Evolutionary conservation across 1,140 invertebrate genomes (phyloP).

Genomic region (Caenorhabditis briggsae): DNA sequence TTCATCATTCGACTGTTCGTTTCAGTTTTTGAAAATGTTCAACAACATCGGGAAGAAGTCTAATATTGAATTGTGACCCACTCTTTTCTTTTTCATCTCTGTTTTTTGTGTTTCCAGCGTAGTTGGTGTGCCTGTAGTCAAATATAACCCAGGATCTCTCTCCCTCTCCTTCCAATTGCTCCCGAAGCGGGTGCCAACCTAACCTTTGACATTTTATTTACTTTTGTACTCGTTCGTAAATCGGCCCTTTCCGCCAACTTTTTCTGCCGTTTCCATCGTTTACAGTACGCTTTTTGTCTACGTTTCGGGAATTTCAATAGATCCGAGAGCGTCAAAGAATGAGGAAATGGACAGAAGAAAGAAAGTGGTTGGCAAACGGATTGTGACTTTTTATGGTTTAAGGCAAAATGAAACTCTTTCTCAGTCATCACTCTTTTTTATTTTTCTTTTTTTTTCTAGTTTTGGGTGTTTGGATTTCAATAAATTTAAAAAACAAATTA

Average conservation of each 20-base stretch:
- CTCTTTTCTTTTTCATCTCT: constrained; percentile 5
- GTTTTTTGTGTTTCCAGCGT: constrained; percentile 31
- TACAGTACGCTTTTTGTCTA: constrained; percentile 20
- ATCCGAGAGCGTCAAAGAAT: not conserved
- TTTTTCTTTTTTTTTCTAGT: not conserved
- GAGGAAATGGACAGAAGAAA: constrained; percentile 22
- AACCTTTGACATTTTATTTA: constrained; percentile 51
- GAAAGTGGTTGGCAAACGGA: constrained; percentile 35
- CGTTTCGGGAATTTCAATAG: not conserved
- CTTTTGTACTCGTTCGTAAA: constrained; percentile 47
- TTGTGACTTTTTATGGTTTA: constrained; percentile 21
- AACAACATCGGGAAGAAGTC: not conserved
- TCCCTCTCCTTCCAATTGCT: not conserved
- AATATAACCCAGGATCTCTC: not conserved
- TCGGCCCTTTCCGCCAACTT: not conserved
- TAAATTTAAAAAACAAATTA: no score
- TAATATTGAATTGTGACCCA: constrained; percentile 12
- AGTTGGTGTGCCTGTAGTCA: constrained; percentile 33
- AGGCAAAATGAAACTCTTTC: not conserved
- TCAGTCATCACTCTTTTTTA: no score
- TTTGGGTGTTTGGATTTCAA: not conserved
- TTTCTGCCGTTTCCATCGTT: constrained; percentile 34
- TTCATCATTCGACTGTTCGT: not conserved
- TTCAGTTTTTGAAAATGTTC: not conserved
- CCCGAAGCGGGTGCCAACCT: constrained; percentile 47